Percentiles rank a stretch among this genome's conserved stretches.
Conservation (phyloP, 2,113 vertebrate species). For the Sylvicapra grimmia region DNA sequence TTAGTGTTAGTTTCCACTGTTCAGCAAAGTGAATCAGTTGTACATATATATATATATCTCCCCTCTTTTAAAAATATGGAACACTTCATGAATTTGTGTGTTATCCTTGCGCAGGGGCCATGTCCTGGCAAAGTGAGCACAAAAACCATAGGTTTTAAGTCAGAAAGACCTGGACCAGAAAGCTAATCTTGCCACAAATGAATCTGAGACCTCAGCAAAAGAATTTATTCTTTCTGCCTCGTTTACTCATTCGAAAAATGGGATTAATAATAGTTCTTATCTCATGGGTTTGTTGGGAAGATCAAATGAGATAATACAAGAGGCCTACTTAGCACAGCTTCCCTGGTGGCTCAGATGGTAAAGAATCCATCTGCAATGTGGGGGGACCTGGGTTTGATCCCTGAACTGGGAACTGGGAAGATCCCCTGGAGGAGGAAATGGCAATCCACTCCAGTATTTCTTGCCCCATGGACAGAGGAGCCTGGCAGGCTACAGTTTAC, state of each 20-base stretch:
- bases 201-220: neutral
- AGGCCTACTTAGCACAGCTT: neutral
- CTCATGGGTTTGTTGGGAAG: neutral
- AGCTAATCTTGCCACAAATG: neutral
- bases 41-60: neutral
- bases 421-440: neutral
- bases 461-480: neutral
- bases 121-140: neutral
- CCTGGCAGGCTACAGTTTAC: neutral
- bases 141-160: neutral
- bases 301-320: neutral
- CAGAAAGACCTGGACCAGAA: neutral
- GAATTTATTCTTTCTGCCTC: neutral
- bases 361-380: neutral
- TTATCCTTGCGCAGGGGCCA: neutral
- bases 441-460: neutral
- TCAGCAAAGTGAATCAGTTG: neutral
- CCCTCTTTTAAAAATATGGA: neutral
- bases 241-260: neutral
- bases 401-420: neutral
- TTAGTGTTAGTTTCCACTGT: neutral
- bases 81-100: neutral
- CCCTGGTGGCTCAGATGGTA: neutral
- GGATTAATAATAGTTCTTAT: neutral
- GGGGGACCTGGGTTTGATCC: neutral